Base-by-base conservation (phyloP, 2,888 invertebrate species). In the Plebejus argus region DNA sequence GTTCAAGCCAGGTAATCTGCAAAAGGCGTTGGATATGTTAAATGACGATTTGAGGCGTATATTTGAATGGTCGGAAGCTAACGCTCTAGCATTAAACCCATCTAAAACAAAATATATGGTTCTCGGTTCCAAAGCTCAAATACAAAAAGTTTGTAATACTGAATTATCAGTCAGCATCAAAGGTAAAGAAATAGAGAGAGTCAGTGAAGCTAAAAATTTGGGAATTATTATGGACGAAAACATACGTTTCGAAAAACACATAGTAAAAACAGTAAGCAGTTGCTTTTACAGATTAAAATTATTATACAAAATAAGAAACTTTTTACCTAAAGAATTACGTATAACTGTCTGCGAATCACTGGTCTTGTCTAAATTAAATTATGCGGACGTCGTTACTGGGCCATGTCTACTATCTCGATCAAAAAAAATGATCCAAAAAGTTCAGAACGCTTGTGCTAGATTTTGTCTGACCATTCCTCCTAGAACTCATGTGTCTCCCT, bases 281-380 rank as follows among this genome's bases (percentile, higher is more conserved):
- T 76, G 76, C 3, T 76, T 70, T 6, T 76, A 76, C 1, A 70
- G 76, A 15, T 18, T 75, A 12, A 75, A 75, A 28, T 12, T 75
- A 23, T 53, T 75, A 3, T 75, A 56, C 53, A 75, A 53, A 28
- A 75, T 56, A 15, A 75, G 75, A 56, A 56, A 75, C 3, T 53
- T 18, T 28, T 49, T 75, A n/a, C 28, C 12, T 28, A 75, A 18
- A 28, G 10, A 75, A 12, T 53, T 75, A n/a, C 6, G 70, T 53
- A 15, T 77, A 70, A n/a, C 18, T 75, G 23, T 76, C 70, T 56
- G 74, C 35, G 74, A 76, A 78, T 28, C 28, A 20, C 35, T 78
- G 8, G 15, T 49, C 49, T 8, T 49, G 6, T 49, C 49, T 49
- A 49, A 49, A 49, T 15, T 49, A 12, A 49, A 49, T 49, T 49